These are phyloP conservation scores for Belonocnema kinseyi DNA, from an alignment of 1,140 invertebrate species.

Conservation along the genomic window DNA sequence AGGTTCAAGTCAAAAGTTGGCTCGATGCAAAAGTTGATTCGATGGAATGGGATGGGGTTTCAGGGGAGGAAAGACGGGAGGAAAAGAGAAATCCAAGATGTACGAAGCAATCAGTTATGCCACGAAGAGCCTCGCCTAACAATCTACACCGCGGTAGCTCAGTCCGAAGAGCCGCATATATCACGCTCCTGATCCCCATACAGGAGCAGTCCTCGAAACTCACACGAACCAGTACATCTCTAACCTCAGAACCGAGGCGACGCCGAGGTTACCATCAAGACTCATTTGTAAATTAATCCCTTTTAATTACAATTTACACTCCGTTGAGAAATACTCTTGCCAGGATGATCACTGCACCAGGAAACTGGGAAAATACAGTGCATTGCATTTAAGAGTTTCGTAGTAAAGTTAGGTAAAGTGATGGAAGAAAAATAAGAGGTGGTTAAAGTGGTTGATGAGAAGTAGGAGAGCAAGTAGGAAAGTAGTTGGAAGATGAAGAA, in stretches of 20 bases:
- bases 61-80: constrained; percentile 37
- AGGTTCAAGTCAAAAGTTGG: constrained; percentile 25
- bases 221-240: constrained; percentile 8
- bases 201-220: constrained; percentile 10
- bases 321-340: background rate
- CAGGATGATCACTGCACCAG: too few species aligned
- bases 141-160: constrained; percentile 39
- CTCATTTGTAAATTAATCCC: constrained; percentile 15
- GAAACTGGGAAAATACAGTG: too few species aligned
- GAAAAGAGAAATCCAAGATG: constrained; percentile 47
- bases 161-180: constrained; percentile 38
- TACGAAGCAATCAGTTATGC: constrained; percentile 50
- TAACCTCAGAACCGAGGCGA: background rate
- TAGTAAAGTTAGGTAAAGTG: too few species aligned
- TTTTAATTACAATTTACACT: background rate
- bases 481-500: too few species aligned
- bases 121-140: constrained; percentile 36
- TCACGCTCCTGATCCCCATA: constrained; percentile 38
- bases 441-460: too few species aligned
- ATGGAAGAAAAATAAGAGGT: too few species aligned
- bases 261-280: background rate
- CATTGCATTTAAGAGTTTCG: too few species aligned
- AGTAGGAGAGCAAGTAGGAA: too few species aligned
- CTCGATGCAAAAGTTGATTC: constrained; percentile 2
- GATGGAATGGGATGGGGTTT: constrained; percentile 34